Percentiles rank a stretch among this genome's conserved stretches.
Evolutionary conservation across 2,797 vertebrate genomes (phyloP).

Genomic region (Spea hammondii): DNA sequence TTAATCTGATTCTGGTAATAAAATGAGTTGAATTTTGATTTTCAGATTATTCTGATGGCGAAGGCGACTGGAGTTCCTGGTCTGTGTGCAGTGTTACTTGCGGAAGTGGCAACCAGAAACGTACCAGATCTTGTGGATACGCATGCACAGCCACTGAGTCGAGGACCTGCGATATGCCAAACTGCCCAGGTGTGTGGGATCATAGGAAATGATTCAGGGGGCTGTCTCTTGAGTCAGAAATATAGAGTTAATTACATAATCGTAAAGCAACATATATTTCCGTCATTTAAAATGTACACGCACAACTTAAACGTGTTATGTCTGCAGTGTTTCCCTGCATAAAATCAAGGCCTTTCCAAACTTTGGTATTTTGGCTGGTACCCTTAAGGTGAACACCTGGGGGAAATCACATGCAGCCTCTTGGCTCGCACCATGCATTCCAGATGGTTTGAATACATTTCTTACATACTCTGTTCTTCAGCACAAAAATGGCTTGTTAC

Average conservation of each 20-base stretch:
- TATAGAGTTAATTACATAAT: neutral
- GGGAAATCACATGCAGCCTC: constrained; percentile 6
- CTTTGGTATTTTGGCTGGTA: constrained; percentile 3
- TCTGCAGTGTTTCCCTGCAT: neutral
- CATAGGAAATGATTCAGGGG: neutral
- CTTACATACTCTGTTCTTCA: constrained; percentile 13
- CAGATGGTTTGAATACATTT: constrained; percentile 28
- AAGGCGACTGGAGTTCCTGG: constrained; percentile 93
- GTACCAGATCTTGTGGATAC: constrained; percentile 88
- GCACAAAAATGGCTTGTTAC: constrained; percentile 7
- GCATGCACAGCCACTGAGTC: constrained; percentile 93
- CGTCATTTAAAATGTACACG: neutral
- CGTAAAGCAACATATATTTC: neutral
- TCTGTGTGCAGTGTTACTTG: constrained; percentile 88
- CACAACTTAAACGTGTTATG: neutral
- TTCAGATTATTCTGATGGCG: constrained; percentile 85
- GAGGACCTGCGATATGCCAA: constrained; percentile 86
- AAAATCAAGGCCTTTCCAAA: neutral
- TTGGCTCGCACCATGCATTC: constrained; percentile 29
- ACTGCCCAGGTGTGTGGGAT: constrained; percentile 79
- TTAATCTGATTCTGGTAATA: no score
- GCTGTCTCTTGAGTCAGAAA: no score
- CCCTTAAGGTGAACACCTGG: constrained; percentile 25
- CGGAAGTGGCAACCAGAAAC: constrained; percentile 88
- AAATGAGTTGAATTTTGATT: constrained; percentile 27